These are phyloP conservation scores for Chrysomallon squamiferum DNA, from an alignment of 1,140 invertebrate genomes.

Conservation along the genomic window DNA sequence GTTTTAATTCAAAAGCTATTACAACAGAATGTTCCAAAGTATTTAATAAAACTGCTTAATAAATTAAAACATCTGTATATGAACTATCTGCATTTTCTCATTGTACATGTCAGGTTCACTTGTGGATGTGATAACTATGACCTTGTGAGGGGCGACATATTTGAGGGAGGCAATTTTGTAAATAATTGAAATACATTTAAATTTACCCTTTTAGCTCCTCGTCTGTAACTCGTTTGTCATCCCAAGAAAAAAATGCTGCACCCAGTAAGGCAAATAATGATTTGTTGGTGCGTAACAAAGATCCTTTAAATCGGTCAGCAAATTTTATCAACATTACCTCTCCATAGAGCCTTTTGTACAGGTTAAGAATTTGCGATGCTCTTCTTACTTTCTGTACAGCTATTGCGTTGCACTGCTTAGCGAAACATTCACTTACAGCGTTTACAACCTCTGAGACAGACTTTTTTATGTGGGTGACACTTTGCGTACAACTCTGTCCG, in stretches of 20 bases:
- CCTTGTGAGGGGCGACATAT: too few species aligned
- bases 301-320: slow-evolving; percentile 25
- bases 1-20: too few species aligned
- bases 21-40: too few species aligned
- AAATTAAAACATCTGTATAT: too few species aligned
- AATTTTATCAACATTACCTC: slow-evolving; percentile 35
- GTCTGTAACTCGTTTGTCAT: slow-evolving; percentile 51
- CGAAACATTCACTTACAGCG: slow-evolving; percentile 27
- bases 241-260: slow-evolving; percentile 53
- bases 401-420: slow-evolving; percentile 50
- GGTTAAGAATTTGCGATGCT: slow-evolving; percentile 42
- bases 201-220: slow-evolving; percentile 46
- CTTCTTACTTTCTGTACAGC: slow-evolving; percentile 46
- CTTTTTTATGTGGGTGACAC: background rate
- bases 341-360: slow-evolving; percentile 53
- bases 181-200: too few species aligned
- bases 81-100: too few species aligned
- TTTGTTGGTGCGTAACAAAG: slow-evolving; percentile 21
- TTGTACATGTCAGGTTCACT: too few species aligned
- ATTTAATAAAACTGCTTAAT: too few species aligned
- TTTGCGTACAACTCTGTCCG: background rate
- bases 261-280: slow-evolving; percentile 36
- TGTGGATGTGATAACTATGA: too few species aligned
- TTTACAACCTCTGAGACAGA: slow-evolving; percentile 3
- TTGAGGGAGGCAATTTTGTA: too few species aligned